phyloP scores from a whole-genome alignment of 2,888 invertebrate genomes.

The Oxystoma pomonae region DNA sequence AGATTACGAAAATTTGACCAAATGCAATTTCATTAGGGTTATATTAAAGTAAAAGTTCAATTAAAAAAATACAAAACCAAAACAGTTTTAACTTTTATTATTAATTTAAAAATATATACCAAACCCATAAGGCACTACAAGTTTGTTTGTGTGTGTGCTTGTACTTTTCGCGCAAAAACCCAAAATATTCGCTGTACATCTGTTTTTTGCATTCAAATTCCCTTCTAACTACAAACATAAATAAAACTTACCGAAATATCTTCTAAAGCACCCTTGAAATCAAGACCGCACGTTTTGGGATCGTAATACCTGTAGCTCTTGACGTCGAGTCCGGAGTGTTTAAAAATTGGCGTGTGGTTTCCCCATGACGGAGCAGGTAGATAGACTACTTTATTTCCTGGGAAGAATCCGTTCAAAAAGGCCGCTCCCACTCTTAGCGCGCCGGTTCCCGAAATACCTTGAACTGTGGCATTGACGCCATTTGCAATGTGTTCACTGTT shows the following conservation, averaged over 20 bases:
- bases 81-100: too few relatives aligned
- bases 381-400: slow-evolving; percentile 77
- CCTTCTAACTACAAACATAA: background rate
- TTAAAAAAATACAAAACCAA: too few relatives aligned
- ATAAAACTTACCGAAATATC: slow-evolving; percentile 72
- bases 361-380: slow-evolving; percentile 96
- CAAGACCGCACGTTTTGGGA: slow-evolving; percentile 87
- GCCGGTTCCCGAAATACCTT: slow-evolving; percentile 96
- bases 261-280: slow-evolving; percentile 82
- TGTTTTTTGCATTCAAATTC: too few relatives aligned
- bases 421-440: slow-evolving; percentile 89
- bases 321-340: slow-evolving; percentile 77
- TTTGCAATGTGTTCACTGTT: slow-evolving; percentile 55
- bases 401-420: slow-evolving; percentile 79
- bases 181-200: too few relatives aligned
- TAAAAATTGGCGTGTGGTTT: slow-evolving; percentile 94
- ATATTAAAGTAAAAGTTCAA: too few relatives aligned
- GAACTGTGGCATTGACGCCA: slow-evolving; percentile 70
- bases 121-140: too few relatives aligned
- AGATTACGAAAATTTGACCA: too few relatives aligned
- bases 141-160: too few relatives aligned
- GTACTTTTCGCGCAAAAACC: too few relatives aligned
- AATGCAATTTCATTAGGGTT: too few relatives aligned
- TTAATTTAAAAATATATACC: too few relatives aligned
- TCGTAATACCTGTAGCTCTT: slow-evolving; percentile 94